Evolutionary conservation across 2,888 invertebrate genomes (phyloP), one percentile per base, ranked within the genome.

Genomic region (Odontomyia ornata): DNA sequence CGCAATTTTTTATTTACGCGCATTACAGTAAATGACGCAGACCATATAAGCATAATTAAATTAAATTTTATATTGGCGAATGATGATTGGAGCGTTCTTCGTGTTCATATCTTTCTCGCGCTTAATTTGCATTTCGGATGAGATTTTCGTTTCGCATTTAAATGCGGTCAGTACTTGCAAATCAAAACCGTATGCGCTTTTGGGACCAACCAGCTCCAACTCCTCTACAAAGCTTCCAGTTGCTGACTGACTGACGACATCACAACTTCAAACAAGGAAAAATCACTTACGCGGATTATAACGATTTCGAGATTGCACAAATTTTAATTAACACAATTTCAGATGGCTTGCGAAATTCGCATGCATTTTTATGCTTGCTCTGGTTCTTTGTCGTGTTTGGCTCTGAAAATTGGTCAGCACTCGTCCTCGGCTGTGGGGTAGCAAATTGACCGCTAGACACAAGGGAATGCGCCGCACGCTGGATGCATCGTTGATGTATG

Each of bases 311-410:
- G 30, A 72, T 72, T 72, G 72, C 72, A 72, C 56, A 72, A 71
- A 72, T 72, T 72, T 72, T 30, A 72, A 72, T 72, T 72, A 72
- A 72, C 57, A 30, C 72, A 72, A 13, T 30, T n/a, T 57, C 72
- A 56, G 52, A 72, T 72, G 71, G 27, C 25, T 25, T 13, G 25
- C 23, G 60, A 15, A 18, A 18, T 4, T 18, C 18, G 60, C 25
- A 7, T 60, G 23, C 60, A 21, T 5, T 11, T n/a, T n/a, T 36
- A 9, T 36, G 36, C 3, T 36, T 36, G 52, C 1, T 52, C 52
- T 5, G 11, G 15, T 52, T 52, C 52, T 18, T 52, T 4, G 52
- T 52, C 18, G 52, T 15, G n/a, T n/a, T n/a, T 52, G 52, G n/a
- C 7, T 7, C 23, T 60, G 60, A 28, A 28, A 64, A 64, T 64